phyloP scores from a whole-genome alignment of 2,113 vertebrate species.

The Pluvianellus socialis region DNA sequence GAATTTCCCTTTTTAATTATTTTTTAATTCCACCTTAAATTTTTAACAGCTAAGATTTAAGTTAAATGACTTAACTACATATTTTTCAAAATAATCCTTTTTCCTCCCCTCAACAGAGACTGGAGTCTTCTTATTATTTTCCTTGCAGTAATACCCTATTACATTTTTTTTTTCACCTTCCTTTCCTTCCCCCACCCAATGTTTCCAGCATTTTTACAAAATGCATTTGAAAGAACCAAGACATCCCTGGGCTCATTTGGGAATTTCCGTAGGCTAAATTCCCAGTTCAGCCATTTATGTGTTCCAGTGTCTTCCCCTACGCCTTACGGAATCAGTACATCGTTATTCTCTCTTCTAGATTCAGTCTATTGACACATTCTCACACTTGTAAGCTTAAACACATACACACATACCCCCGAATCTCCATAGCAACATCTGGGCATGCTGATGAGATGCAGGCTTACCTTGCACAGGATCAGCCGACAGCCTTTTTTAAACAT shows the following conservation, averaged over 20 bases:
- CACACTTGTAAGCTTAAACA: constrained; percentile 57
- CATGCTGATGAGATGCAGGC: constrained; percentile 30
- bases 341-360: constrained; percentile 10
- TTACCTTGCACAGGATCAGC: constrained; percentile 3
- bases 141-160: not conserved
- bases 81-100: not conserved
- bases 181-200: not conserved
- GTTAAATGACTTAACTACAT: not conserved
- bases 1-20: not conserved
- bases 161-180: not conserved
- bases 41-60: not conserved
- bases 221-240: not conserved
- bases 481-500: not conserved
- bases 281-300: not conserved
- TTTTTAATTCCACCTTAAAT: not conserved
- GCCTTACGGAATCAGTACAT: not conserved
- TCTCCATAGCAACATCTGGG: constrained; percentile 72
- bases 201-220: not conserved
- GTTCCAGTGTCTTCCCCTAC: not conserved
- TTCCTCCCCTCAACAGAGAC: not conserved
- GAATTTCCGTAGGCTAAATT: not conserved
- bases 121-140: not conserved
- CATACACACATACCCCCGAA: constrained; percentile 17
- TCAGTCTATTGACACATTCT: constrained; percentile 42
- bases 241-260: not conserved